Base-by-base conservation (phyloP, 2,888 invertebrate species). In the Plagodis dolabraria region DNA sequence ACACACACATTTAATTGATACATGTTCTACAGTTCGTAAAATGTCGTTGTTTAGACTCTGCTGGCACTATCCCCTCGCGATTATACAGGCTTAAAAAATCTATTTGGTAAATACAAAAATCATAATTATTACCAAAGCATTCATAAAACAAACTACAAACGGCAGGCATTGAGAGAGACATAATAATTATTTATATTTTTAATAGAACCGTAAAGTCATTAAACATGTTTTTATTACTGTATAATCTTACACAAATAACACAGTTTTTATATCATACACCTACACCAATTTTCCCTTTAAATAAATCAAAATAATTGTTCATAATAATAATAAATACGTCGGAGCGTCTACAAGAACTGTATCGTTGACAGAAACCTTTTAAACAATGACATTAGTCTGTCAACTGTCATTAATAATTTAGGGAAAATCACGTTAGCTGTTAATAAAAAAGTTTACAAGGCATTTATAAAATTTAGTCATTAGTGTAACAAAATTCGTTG, bases 301-400 rank as follows among this genome's bases (percentile, higher is more conserved):
- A 55, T 52, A 55, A 51, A 38, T 60, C 51, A 60, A 52, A 51
- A 52, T 60, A 55, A 60, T 55, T 60, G 51, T 47, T 55, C 38
- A 52, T 33, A 60, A 55, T 40, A 55, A 47, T 55, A 52, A 55
- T 60, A 60, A 55, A 60, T 36, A 51, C 44, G 60, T 52, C 47
- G n/a, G 12, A 44, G 43, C 7, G 12, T 33, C 43, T 38, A 34
- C 43, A 47, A 33, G 35, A 47, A 60, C 45, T 8, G 35, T 47
- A 9, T 8, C 22, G 51, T 10, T 8, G 55, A 60, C 54, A 52
- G 60, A 51, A 55, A 44, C 55, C 51, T 55, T 60, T 60, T 60
- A 55, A 48, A 48, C 44, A 44, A 55, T 35, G 42, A 51, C n/a
- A 55, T 47, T 38, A 51, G 50, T 43, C 44, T 51, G 47, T 60